Conservation (phyloP, 2,797 vertebrate species). For the Zenarchopterus dispar region DNA sequence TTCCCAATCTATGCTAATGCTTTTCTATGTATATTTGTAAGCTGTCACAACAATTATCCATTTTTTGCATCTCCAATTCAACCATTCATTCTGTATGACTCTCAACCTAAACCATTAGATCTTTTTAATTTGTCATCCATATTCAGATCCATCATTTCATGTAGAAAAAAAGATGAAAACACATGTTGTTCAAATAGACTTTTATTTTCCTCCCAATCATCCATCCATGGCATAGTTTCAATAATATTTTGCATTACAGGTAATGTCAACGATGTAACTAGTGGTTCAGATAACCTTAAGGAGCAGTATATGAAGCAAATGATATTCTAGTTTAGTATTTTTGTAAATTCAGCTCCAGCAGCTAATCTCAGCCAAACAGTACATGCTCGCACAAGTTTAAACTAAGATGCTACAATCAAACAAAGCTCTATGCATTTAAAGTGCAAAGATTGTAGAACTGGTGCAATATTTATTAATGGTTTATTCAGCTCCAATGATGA, state of each 20-base stretch:
- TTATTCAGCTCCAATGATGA: slow-evolving; percentile 47
- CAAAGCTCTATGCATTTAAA: slow-evolving; percentile 45
- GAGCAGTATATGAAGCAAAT: slow-evolving; percentile 54
- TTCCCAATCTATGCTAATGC: no score
- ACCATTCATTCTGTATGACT: no score
- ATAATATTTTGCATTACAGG: slow-evolving; percentile 45
- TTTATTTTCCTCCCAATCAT: slow-evolving; percentile 36
- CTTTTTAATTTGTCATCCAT: no score
- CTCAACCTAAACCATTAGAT: no score
- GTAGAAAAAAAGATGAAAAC: background rate
- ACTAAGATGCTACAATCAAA: slow-evolving; percentile 45
- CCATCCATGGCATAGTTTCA: slow-evolving; percentile 33
- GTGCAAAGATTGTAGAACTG: slow-evolving; percentile 52
- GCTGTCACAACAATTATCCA: no score
- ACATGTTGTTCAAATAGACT: slow-evolving; percentile 21
- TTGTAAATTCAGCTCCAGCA: slow-evolving; percentile 42
- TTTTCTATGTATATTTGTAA: no score
- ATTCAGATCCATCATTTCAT: no score
- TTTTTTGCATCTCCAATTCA: no score
- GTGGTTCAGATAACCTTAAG: slow-evolving; percentile 32
- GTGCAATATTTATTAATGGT: slow-evolving; percentile 52
- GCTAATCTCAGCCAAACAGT: slow-evolving; percentile 53
- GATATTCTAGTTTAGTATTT: slow-evolving; percentile 46
- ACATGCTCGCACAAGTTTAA: slow-evolving; percentile 67
- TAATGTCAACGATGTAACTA: slow-evolving; percentile 53